These are phyloP conservation scores for Catharus ustulatus DNA, from an alignment of 2,797 vertebrate species.

Conservation along the genomic window DNA sequence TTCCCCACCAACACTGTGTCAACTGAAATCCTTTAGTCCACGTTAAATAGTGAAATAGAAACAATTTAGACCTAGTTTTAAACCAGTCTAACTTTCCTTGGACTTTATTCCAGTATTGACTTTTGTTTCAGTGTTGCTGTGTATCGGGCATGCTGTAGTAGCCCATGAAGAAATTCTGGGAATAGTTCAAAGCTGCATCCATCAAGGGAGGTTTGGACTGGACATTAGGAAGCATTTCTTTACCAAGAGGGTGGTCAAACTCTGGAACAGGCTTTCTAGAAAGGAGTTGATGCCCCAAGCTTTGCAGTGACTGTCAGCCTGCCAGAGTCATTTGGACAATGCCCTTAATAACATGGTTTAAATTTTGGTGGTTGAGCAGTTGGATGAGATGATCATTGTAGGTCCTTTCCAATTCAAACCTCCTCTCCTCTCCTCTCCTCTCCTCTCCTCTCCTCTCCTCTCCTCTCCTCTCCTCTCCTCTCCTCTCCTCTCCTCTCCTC, in stretches of 20 bases:
- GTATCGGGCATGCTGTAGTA: background rate
- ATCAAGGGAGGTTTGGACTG: background rate
- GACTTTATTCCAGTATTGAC: background rate
- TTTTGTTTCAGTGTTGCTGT: background rate
- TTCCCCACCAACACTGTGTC: background rate
- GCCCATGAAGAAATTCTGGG: background rate
- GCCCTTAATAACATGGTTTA: background rate
- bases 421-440: background rate
- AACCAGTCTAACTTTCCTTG: background rate
- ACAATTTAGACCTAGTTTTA: background rate
- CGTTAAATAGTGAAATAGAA: background rate
- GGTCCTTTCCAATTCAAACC: background rate
- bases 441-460: background rate
- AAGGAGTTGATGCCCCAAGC: background rate
- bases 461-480: no score
- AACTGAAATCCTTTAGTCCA: background rate
- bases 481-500: no score
- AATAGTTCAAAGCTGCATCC: background rate
- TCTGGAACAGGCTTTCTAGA: background rate
- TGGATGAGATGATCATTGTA: background rate
- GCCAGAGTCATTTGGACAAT: background rate
- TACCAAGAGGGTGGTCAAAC: no score
- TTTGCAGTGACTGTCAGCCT: background rate
- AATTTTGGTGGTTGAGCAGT: background rate
- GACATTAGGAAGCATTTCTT: background rate